Evolutionary conservation across 2,888 invertebrate species (phyloP).

Genomic region (Blastobasis lacticolella): DNA sequence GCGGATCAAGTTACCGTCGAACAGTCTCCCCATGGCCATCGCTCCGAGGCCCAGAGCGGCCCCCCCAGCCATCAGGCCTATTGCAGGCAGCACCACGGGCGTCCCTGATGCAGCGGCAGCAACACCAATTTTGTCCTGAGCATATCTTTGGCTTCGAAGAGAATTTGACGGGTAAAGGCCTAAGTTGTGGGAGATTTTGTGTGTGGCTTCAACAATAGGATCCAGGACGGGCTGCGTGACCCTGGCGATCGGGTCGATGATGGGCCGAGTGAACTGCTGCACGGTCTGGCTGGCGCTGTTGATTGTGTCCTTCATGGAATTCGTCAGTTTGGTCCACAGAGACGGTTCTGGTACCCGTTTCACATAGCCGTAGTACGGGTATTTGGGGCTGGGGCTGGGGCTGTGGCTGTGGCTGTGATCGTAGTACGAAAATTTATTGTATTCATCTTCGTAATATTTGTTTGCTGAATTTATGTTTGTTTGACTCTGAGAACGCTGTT

Average conservation of each 20-base stretch:
- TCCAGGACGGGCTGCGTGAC: constrained; percentile 79
- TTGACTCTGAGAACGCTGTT: constrained; percentile 53
- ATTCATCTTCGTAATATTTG: constrained; percentile 64
- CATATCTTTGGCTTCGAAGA: constrained; percentile 59
- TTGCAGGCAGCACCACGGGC: constrained; percentile 80
- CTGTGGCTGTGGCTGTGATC: constrained; percentile 56
- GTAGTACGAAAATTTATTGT: constrained; percentile 72
- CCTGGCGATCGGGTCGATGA: constrained; percentile 74
- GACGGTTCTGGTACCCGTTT: constrained; percentile 76
- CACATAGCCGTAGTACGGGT: constrained; percentile 77
- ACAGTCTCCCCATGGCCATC: constrained; percentile 82
- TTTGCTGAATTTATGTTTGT: constrained; percentile 47
- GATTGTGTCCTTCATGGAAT: constrained; percentile 81
- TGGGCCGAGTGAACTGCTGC: constrained; percentile 77
- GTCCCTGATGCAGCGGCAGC: constrained; percentile 70
- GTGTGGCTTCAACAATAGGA: constrained; percentile 84
- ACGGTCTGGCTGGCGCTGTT: constrained; percentile 81
- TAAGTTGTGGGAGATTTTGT: constrained; percentile 85
- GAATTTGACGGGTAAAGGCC: constrained; percentile 74
- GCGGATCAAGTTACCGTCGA: constrained; percentile 78
- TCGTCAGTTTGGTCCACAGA: constrained; percentile 82
- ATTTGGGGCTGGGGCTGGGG: constrained; percentile 39
- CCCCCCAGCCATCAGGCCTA: constrained; percentile 87
- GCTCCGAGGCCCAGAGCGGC: constrained; percentile 88
- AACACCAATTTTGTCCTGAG: constrained; percentile 79